phyloP scores from a whole-genome alignment of 2,113 vertebrate species.

The Thermophis baileyi region DNA sequence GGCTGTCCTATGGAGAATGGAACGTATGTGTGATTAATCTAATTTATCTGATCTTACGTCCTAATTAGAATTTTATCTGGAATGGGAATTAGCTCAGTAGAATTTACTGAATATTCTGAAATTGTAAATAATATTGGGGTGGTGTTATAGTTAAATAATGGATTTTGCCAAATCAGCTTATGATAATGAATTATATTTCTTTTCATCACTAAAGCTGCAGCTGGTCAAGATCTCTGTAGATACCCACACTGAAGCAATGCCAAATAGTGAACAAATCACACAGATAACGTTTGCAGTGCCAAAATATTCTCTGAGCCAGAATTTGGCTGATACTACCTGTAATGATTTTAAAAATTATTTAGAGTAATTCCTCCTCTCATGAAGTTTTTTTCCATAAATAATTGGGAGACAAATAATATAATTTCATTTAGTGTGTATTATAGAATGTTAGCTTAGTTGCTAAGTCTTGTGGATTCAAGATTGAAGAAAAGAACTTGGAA shows the following conservation, averaged over 20 bases:
- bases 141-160: neutral
- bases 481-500: neutral
- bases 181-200: neutral
- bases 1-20: neutral
- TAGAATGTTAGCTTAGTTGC: neutral
- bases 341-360: neutral
- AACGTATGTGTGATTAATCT: neutral
- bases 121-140: neutral
- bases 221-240: neutral
- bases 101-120: neutral
- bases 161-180: neutral
- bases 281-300: neutral
- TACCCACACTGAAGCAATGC: slow-evolving; percentile 13
- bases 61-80: neutral
- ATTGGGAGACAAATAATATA: neutral
- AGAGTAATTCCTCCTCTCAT: neutral
- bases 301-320: neutral
- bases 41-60: neutral
- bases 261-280: neutral
- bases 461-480: neutral
- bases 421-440: neutral
- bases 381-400: neutral
- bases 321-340: neutral
- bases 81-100: neutral
- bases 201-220: neutral